Conservation (phyloP, 2,797 vertebrate genomes). For the Enoplosus armatus region DNA sequence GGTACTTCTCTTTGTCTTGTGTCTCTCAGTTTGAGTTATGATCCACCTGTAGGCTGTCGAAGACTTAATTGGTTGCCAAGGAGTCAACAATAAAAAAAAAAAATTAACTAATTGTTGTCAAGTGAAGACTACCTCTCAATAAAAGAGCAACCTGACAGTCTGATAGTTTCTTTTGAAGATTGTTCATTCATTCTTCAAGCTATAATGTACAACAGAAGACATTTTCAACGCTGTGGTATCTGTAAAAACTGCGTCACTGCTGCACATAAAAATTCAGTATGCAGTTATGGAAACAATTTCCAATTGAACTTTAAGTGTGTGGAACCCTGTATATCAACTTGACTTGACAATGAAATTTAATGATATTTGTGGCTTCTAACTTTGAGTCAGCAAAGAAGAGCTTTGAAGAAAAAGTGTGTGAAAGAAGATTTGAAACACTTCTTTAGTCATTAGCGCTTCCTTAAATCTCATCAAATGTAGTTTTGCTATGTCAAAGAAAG, state of each 20-base stretch:
- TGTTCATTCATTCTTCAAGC: background rate
- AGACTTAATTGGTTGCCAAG: slow-evolving; percentile 2
- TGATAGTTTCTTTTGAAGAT: background rate
- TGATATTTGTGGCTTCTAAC: slow-evolving; percentile 10
- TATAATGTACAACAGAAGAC: background rate
- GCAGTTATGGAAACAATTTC: slow-evolving; percentile 26
- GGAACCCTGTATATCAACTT: slow-evolving; percentile 8
- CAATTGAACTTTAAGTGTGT: background rate
- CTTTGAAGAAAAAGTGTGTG: background rate
- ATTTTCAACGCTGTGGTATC: background rate
- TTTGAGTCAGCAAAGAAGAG: slow-evolving; percentile 26
- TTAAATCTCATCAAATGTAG: slow-evolving; percentile 2
- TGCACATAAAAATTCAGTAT: slow-evolving; percentile 8
- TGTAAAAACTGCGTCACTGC: slow-evolving; percentile 17
- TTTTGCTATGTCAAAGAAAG: background rate
- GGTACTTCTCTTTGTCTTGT: background rate
- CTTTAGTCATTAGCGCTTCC: background rate
- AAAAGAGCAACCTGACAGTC: background rate
- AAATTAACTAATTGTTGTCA: background rate
- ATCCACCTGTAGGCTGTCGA: slow-evolving; percentile 9
- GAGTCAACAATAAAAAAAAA: slow-evolving; percentile 16
- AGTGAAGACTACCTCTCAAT: background rate
- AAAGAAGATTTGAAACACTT: background rate
- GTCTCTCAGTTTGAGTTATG: slow-evolving; percentile 10
- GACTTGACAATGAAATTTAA: slow-evolving; percentile 21